Evolutionary conservation across 1,140 invertebrate genomes (phyloP).

Genomic region (Drosophila aff.): DNA sequence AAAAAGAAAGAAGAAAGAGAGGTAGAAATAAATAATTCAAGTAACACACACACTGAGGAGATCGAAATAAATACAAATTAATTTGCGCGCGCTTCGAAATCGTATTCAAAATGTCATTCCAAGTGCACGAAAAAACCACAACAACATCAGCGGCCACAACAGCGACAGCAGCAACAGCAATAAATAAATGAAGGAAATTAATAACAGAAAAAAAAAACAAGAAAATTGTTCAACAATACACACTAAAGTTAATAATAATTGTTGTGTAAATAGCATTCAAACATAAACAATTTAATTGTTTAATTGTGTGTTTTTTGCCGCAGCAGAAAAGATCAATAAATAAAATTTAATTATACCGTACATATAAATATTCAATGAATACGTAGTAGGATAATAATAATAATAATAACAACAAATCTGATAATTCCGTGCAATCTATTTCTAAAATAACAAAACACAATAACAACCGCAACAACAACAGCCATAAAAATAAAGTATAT

Average conservation of each 20-base stretch:
- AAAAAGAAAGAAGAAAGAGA: slow-evolving; percentile 10
- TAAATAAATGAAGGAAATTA: slow-evolving; percentile 34
- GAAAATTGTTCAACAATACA: slow-evolving; percentile 60
- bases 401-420: slow-evolving; percentile 52
- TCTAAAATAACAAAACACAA: slow-evolving; percentile 71
- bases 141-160: slow-evolving; percentile 11
- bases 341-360: slow-evolving; percentile 54
- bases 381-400: slow-evolving; percentile 71
- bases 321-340: slow-evolving; percentile 30
- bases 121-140: slow-evolving; percentile 45
- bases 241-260: slow-evolving; percentile 53
- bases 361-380: slow-evolving; percentile 69
- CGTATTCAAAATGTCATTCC: slow-evolving; percentile 68
- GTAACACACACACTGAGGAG: slow-evolving; percentile 17
- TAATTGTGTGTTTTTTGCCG: slow-evolving; percentile 57
- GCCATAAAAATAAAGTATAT: slow-evolving; percentile 54
- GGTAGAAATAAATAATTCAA: slow-evolving; percentile 15
- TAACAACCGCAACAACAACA: slow-evolving; percentile 43
- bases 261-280: slow-evolving; percentile 47
- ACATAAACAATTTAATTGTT: slow-evolving; percentile 79
- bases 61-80: slow-evolving; percentile 45
- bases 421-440: slow-evolving; percentile 81
- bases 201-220: slow-evolving; percentile 23
- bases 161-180: slow-evolving; percentile 23
- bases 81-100: slow-evolving; percentile 57